phyloP scores from a whole-genome alignment of 2,888 invertebrate genomes.

The Hemithea aestivaria region DNA sequence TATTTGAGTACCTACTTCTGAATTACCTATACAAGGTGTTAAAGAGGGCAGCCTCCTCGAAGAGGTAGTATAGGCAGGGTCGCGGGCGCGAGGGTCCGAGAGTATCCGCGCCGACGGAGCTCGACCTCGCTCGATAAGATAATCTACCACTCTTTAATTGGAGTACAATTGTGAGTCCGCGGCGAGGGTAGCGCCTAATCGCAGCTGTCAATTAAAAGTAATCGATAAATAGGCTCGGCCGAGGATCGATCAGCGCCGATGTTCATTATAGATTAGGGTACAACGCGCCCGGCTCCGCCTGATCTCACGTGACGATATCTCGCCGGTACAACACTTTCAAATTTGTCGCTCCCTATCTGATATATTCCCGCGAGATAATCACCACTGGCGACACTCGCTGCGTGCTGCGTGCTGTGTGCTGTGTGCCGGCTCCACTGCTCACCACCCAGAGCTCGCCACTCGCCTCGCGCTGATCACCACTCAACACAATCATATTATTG shows the following conservation, averaged over 20 bases:
- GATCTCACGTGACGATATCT: conserved; percentile 9
- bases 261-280: conserved; percentile 68
- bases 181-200: conserved; percentile 37
- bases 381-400: too few species aligned
- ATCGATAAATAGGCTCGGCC: conserved; percentile 33
- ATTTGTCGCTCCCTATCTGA: conserved; percentile 31
- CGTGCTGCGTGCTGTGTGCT: too few species aligned
- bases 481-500: too few species aligned
- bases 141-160: conserved; percentile 29
- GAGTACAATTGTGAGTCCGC: conserved; percentile 26
- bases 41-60: too few species aligned
- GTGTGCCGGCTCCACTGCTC: too few species aligned
- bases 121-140: conserved; percentile 21
- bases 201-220: conserved; percentile 46
- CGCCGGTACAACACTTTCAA: conserved; percentile 25
- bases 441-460: too few species aligned
- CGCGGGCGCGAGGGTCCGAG: conserved; percentile 1
- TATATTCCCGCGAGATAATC: conserved; percentile 31
- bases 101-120: background rate
- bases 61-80: too few species aligned
- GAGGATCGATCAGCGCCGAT: conserved; percentile 54
- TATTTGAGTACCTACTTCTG: too few species aligned
- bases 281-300: conserved; percentile 35
- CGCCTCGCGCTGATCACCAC: too few species aligned
- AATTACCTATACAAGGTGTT: too few species aligned